phyloP scores from a whole-genome alignment of 2,888 invertebrate species.

The Epinotia brunnichana region DNA sequence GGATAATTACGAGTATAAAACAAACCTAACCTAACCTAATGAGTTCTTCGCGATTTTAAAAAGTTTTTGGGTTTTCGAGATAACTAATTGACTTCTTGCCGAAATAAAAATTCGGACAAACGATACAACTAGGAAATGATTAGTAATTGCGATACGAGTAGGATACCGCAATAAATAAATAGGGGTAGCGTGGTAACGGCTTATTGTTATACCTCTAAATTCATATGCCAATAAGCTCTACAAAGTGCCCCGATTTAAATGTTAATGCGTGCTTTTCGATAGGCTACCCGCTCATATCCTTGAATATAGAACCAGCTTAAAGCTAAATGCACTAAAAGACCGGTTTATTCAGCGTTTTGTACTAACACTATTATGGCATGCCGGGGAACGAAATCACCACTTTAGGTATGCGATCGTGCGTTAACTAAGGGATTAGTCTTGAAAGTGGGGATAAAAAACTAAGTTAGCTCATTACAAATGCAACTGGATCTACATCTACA shows the following conservation, averaged over 20 bases:
- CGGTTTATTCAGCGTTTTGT: conserved; percentile 51
- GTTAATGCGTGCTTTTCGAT: conserved; percentile 63
- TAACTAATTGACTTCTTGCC: too few species aligned
- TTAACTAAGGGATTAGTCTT: conserved; percentile 14
- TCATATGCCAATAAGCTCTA: conserved; percentile 3
- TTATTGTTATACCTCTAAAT: too few species aligned
- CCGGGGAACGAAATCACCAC: conserved; percentile 45
- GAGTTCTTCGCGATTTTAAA: too few species aligned
- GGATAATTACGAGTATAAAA: too few species aligned
- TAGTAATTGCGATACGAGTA: too few species aligned
- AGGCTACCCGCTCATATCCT: conserved; percentile 59
- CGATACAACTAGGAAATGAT: too few species aligned
- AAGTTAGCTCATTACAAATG: conserved; percentile 20
- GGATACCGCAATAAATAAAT: too few species aligned
- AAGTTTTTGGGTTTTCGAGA: too few species aligned
- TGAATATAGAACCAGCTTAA: conserved; percentile 61
- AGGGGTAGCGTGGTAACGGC: too few species aligned
- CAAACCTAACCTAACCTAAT: too few species aligned
- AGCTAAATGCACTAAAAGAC: conserved; percentile 58
- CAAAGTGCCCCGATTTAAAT: conserved; percentile 66
- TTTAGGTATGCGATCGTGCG: conserved; percentile 25
- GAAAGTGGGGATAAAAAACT: conserved; percentile 10
- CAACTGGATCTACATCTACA: conserved; percentile 16
- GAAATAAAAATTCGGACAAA: too few species aligned
- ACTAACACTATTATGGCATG: conserved; percentile 49